phyloP scores from a whole-genome alignment of 2,113 vertebrate genomes.

The Lonchura striata region DNA sequence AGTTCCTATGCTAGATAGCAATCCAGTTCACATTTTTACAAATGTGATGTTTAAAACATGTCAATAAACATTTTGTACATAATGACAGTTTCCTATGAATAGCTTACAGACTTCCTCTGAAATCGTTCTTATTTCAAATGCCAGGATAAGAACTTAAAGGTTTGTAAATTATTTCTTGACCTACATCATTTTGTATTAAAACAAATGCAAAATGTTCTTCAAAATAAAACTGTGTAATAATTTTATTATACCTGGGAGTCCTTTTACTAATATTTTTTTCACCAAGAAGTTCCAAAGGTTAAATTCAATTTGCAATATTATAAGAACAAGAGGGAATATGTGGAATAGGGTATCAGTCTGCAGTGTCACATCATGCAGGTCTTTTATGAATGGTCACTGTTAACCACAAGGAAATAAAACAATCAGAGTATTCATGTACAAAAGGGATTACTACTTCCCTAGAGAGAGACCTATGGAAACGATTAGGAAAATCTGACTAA shows the following conservation, averaged over 20 bases:
- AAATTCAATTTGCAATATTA: background rate
- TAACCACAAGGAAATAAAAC: background rate
- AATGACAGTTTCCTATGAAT: slow-evolving; percentile 76
- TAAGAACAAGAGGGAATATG: background rate
- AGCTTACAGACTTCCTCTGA: slow-evolving; percentile 78
- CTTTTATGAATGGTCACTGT: background rate
- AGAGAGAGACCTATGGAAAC: background rate
- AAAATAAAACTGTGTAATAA: slow-evolving; percentile 76
- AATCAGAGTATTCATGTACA: background rate
- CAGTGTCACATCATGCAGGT: background rate
- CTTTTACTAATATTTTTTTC: slow-evolving; percentile 19
- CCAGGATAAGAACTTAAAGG: slow-evolving; percentile 74
- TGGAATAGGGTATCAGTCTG: background rate
- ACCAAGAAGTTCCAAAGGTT: background rate
- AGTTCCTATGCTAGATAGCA: slow-evolving; percentile 70
- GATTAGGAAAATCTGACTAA: background rate
- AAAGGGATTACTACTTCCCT: background rate
- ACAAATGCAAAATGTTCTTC: slow-evolving; percentile 77
- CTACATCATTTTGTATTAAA: slow-evolving; percentile 80
- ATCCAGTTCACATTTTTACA: slow-evolving; percentile 72
- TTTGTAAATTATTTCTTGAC: slow-evolving; percentile 83
- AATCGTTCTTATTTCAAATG: slow-evolving; percentile 79
- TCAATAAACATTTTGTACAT: slow-evolving; percentile 77
- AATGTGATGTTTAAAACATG: slow-evolving; percentile 71
- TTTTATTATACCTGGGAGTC: slow-evolving; percentile 64